These are phyloP conservation scores for Hippasteria phrygiana DNA, from an alignment of 53 echinoderm and acorn worm species.

Conservation along the genomic window DNA sequence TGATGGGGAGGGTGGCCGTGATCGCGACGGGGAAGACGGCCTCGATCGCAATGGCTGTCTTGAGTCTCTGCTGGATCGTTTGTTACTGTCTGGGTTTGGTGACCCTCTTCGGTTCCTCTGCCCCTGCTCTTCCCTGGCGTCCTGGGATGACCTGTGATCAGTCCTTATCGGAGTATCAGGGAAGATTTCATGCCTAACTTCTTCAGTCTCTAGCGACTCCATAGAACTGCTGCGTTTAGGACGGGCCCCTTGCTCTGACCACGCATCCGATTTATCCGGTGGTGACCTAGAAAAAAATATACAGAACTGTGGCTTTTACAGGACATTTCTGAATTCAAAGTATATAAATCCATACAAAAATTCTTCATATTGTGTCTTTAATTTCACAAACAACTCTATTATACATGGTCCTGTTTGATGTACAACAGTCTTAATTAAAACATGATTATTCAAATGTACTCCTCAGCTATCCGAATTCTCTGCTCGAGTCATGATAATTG, in stretches of 20 bases:
- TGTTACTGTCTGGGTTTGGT: conserved; percentile 15
- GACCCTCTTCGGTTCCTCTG: conserved; percentile 1
- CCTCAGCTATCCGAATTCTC: too few relatives aligned
- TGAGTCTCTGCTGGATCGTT: background rate
- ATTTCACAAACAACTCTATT: too few relatives aligned
- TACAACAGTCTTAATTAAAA: too few relatives aligned
- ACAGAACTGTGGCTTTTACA: background rate
- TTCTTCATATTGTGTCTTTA: too few relatives aligned
- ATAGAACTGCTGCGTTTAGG: conserved; percentile 86
- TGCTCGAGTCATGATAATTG: too few relatives aligned
- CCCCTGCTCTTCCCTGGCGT: background rate
- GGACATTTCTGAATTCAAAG: background rate
- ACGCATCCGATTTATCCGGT: conserved; percentile 39
- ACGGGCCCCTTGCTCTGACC: conserved; percentile 93
- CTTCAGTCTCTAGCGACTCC: conserved; percentile 88
- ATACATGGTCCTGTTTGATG: too few relatives aligned
- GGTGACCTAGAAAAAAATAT: conserved; percentile 8
- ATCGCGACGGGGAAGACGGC: conserved; percentile 11
- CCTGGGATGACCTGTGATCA: conserved; percentile 46
- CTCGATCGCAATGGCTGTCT: background rate
- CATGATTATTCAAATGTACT: too few relatives aligned
- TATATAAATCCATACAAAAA: too few relatives aligned
- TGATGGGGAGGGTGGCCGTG: conserved; percentile 76
- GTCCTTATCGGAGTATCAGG: conserved; percentile 88
- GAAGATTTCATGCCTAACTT: conserved; percentile 83